Conservation (phyloP, 2,797 vertebrate species). For the Pipistrellus nathusii region DNA sequence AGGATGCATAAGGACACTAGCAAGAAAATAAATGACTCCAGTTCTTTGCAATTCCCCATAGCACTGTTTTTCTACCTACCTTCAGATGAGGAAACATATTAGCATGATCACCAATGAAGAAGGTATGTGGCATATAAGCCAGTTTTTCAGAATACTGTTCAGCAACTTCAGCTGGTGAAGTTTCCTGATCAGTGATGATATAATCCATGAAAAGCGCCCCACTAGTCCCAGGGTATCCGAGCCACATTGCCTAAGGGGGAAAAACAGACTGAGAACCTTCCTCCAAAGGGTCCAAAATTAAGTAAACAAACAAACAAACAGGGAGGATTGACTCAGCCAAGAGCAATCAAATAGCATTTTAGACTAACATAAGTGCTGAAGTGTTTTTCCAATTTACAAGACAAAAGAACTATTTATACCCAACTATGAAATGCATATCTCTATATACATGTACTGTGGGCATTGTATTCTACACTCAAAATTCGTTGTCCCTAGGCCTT, state of each 20-base stretch:
- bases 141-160: constrained; percentile 99
- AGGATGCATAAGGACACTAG: background rate
- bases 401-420: background rate
- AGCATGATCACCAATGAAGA: constrained; percentile 99
- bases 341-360: constrained; percentile 10
- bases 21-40: constrained; percentile 31
- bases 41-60: background rate
- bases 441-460: background rate
- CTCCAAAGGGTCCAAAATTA: constrained; percentile 17
- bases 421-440: background rate
- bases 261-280: constrained; percentile 27
- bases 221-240: constrained; percentile 99
- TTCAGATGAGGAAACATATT: constrained; percentile 99
- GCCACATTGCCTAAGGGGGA: constrained; percentile 94
- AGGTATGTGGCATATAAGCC: constrained; percentile 98
- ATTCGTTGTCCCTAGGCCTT: background rate
- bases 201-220: constrained; percentile 99
- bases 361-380: background rate
- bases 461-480: background rate
- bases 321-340: constrained; percentile 16
- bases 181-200: constrained; percentile 97
- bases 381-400: constrained; percentile 1
- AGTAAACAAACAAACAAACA: background rate
- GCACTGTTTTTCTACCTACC: constrained; percentile 85
- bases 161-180: constrained; percentile 95